A percentile compares a stretch with the other conserved stretches of the same genome.
Evolutionary conservation across 2,888 invertebrate species (phyloP).

Genomic region (Apantesis nais): DNA sequence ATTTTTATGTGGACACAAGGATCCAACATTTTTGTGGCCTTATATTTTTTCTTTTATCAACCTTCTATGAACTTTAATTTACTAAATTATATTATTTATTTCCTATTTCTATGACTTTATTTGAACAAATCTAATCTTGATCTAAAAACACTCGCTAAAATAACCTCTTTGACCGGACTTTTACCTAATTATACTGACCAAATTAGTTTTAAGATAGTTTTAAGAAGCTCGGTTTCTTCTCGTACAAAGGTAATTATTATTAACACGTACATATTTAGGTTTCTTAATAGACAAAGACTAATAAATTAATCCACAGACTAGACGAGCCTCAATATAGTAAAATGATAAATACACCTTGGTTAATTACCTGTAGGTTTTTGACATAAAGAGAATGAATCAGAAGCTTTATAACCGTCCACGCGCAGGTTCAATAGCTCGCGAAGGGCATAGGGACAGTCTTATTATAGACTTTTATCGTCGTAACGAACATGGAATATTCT

Average conservation of each 20-base stretch:
- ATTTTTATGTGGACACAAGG: no score
- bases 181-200: no score
- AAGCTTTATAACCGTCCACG: conserved; percentile 12
- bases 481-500: conserved; percentile 54
- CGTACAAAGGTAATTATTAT: no score
- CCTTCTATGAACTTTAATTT: no score
- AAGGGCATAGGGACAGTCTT: conserved; percentile 51
- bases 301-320: not conserved
- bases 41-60: no score
- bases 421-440: conserved; percentile 46
- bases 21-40: not conserved
- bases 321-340: not conserved
- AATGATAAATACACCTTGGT: not conserved
- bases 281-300: not conserved
- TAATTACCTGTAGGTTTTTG: conserved; percentile 9
- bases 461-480: conserved; percentile 57
- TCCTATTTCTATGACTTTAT: no score
- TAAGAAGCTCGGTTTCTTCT: no score
- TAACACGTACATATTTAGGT: not conserved
- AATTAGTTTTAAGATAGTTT: no score
- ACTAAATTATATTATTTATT: no score
- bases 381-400: conserved; percentile 4
- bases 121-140: no score
- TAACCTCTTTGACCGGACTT: not conserved
- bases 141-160: no score